These are phyloP conservation scores for Caradrina kadenii DNA, from an alignment of 2,888 invertebrate species.

Conservation along the genomic window DNA sequence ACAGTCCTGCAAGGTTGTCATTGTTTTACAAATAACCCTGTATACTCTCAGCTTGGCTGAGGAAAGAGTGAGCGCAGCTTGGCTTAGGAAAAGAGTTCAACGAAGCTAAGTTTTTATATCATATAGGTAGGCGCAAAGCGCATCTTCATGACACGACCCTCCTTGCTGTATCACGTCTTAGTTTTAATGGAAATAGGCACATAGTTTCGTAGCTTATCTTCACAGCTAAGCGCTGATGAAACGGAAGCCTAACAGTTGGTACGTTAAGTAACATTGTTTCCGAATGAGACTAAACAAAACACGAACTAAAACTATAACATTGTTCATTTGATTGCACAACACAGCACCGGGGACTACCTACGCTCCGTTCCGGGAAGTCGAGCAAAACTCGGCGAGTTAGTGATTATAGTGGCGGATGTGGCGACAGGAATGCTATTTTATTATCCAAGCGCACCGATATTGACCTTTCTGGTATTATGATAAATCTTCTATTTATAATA, in stretches of 20 bases:
- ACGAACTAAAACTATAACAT: conserved; percentile 63
- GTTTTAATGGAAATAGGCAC: not conserved
- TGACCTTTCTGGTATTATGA: conserved; percentile 61
- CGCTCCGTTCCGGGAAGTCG: conserved; percentile 85
- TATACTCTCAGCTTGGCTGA: too few species aligned
- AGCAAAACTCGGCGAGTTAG: conserved; percentile 81
- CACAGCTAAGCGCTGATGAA: not conserved
- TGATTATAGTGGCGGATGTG: conserved; percentile 84
- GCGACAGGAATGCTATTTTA: conserved; percentile 75
- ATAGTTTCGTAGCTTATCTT: not conserved
- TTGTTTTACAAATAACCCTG: too few species aligned
- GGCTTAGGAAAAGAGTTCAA: not conserved
- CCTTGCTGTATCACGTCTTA: not conserved
- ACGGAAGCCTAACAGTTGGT: conserved; percentile 3
- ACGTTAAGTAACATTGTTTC: conserved; percentile 50
- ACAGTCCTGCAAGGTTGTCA: too few species aligned
- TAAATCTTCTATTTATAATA: conserved; percentile 33
- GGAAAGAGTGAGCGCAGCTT: not conserved
- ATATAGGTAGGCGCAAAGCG: not conserved
- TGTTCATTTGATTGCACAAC: conserved; percentile 73
- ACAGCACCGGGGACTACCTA: conserved; percentile 78
- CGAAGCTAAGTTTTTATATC: not conserved
- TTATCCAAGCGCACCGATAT: conserved; percentile 72
- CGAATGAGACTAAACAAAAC: conserved; percentile 63
- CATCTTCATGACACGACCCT: not conserved